Percentiles rank a stretch among this genome's conserved stretches.
These are phyloP conservation scores for Pan troglodytes DNA, from an alignment of 2,113 vertebrate species.

Conservation along the genomic window NHGRI_mPanTro3-v2.1_pri NC_072417.2:14053501-14054000, in stretches of 20 bases:
- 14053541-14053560: not conserved
- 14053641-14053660: fast-evolving
- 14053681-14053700: not conserved
- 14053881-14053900: not conserved
- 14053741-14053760: fast-evolving
- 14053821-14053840: fast-evolving
- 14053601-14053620: not conserved
- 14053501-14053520: fast-evolving
- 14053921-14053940: not conserved
- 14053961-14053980: fast-evolving
- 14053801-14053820: fast-evolving
- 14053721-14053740: fast-evolving
- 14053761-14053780: fast-evolving
- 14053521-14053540: not conserved
- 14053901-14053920: too few species aligned
- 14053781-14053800: fast-evolving
- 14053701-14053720: fast-evolving
- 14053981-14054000: fast-evolving
- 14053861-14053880: fast-evolving
- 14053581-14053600: not conserved
- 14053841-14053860: fast-evolving
- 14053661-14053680: fast-evolving
- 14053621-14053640: fast-evolving
- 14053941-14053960: fast-evolving
- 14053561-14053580: not conserved